Percentiles rank a stretch among this genome's conserved stretches.
phyloP scores from a whole-genome alignment of 2,888 invertebrate species.

The Copidosoma aretas region DNA sequence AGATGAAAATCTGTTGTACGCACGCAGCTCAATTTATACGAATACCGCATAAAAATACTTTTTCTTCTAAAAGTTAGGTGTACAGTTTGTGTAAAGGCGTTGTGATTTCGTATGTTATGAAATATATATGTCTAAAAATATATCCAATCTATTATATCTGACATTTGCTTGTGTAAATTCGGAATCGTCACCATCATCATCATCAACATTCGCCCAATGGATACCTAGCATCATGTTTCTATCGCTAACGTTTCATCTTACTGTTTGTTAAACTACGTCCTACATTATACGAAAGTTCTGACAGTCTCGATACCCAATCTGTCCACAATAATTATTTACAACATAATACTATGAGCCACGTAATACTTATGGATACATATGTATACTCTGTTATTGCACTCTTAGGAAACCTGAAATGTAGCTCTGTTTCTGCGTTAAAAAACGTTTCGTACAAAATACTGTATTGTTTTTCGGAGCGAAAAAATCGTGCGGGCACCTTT shows the following conservation, averaged over 20 bases:
- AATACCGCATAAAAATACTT: no score
- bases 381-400: slow-evolving; percentile 32
- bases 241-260: slow-evolving; percentile 35
- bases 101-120: no score
- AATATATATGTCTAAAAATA: no score
- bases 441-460: not conserved
- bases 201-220: slow-evolving; percentile 20
- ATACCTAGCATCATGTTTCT: slow-evolving; percentile 18
- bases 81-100: no score
- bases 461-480: no score
- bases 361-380: slow-evolving; percentile 23
- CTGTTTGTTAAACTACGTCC: slow-evolving; percentile 26
- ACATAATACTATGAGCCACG: slow-evolving; percentile 39
- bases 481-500: no score
- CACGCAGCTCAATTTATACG: no score
- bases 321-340: slow-evolving; percentile 31
- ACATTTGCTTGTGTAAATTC: slow-evolving; percentile 7
- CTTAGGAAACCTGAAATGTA: slow-evolving; percentile 10
- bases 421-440: not conserved
- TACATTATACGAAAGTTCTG: slow-evolving; percentile 18
- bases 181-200: slow-evolving; percentile 12
- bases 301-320: slow-evolving; percentile 16
- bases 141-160: not conserved
- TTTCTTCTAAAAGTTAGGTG: no score
- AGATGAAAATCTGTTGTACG: no score